Base-by-base conservation (phyloP, 2,113 vertebrate genomes). In the Leptodactylus fuscus region DNA sequence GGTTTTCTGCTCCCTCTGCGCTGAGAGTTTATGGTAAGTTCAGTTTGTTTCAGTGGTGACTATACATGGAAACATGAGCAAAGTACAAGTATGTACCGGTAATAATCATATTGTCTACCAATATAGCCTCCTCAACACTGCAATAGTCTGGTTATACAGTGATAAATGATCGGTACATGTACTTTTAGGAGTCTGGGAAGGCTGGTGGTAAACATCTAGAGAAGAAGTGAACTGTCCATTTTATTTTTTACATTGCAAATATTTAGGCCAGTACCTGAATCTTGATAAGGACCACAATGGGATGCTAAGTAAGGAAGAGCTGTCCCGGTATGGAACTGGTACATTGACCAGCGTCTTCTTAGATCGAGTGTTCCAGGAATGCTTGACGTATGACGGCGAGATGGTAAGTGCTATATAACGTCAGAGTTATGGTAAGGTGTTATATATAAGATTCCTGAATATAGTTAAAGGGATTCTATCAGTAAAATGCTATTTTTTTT, bases 271-370 rank as follows among this genome's bases (percentile, higher is more conserved):
- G 88, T 99, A 99, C 87, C 94, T 99, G 86, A 99, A 98, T 91
- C 95, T 99, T 48, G 98, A 99, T 88, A 99, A 98, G 80, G 97
- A 99, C 89, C 98, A 99, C 90, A 99, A 99, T 36, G 98, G 98
- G 73, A 99, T 99, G 98, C 93, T 99, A 88, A 99, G 97, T 93
- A 98, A 99, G 90, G 98, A 99, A 90, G 98, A 99, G 55, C 94
- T 99, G 32, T 99, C 98, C 22, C 96, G 97, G 0, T 99, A 99
- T 3, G 98, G 98, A 89, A 99, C 97, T 44, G 97, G 97, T 9
- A 99, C 98, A 1, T 94, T 99, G 83, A 99, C 98, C 81, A 95
- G 93, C 3, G 95, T 99, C 87, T 99, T 99, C 90, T 91, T 99
- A 89, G 98, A 99, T 88, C 93, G 97, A 15, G 97, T 99, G 85